A percentile compares a stretch with the other conserved stretches of the same genome.
Evolutionary conservation across 2,888 invertebrate species (phyloP).

Genomic region (Cephus rjabovi): DNA sequence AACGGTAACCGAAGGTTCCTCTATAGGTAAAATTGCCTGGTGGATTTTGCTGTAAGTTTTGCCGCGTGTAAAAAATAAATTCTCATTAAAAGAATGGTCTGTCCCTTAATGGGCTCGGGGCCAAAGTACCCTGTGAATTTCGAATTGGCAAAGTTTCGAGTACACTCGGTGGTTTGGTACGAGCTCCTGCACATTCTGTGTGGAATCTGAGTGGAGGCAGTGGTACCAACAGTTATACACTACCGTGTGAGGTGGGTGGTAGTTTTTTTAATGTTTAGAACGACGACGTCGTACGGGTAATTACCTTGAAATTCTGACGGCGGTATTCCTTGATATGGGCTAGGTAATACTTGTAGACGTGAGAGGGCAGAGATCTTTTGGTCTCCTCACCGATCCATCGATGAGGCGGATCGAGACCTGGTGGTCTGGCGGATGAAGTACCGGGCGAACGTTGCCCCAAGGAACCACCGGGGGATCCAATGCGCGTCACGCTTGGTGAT

Average conservation of each 20-base stretch:
- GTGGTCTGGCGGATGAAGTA: conserved; percentile 18
- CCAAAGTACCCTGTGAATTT: neutral
- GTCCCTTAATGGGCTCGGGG: neutral
- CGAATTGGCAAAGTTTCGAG: neutral
- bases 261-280: neutral
- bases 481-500: conserved; percentile 43
- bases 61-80: neutral
- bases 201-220: neutral
- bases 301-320: conserved; percentile 68
- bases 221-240: neutral
- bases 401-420: conserved; percentile 55
- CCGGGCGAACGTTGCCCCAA: conserved; percentile 52
- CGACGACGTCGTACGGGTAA: neutral
- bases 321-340: conserved; percentile 64
- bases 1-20: neutral
- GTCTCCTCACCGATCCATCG: conserved; percentile 78
- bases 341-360: conserved; percentile 77
- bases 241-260: neutral
- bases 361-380: conserved; percentile 72
- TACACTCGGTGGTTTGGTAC: neutral
- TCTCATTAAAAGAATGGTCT: neutral
- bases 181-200: neutral
- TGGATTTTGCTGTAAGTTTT: neutral
- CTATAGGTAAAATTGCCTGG: neutral
- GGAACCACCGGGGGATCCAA: conserved; percentile 51